Evolutionary conservation across 2,797 vertebrate genomes (phyloP).

Genomic region (Pelobates cultripes): DNA sequence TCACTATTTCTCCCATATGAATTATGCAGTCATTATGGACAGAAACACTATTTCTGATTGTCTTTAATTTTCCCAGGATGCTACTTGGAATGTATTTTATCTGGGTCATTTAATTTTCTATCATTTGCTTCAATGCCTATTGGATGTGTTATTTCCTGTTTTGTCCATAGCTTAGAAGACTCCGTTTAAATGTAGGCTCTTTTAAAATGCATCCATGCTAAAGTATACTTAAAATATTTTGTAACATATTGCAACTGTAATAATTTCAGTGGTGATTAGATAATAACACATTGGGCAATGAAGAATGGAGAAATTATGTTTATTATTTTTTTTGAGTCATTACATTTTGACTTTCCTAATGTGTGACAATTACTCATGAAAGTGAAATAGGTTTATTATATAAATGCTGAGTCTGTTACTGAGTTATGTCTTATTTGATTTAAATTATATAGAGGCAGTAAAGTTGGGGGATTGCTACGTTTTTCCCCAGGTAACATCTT

Average conservation of each 20-base stretch:
- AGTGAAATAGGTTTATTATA: too few relatives aligned
- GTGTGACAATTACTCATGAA: too few relatives aligned
- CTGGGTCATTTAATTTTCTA: conserved; percentile 17
- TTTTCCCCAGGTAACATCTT: too few relatives aligned
- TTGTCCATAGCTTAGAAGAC: not conserved
- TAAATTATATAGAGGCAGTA: too few relatives aligned
- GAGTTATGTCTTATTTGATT: too few relatives aligned
- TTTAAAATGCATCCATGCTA: not conserved
- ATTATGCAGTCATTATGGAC: not conserved
- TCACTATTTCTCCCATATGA: not conserved
- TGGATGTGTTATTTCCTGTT: not conserved
- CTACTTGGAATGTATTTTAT: not conserved
- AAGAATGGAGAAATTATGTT: not conserved
- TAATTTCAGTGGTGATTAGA: not conserved
- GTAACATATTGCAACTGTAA: not conserved
- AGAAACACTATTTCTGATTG: not conserved
- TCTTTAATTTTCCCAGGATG: not conserved
- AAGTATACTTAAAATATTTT: not conserved
- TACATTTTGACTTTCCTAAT: too few relatives aligned
- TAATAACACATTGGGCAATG: not conserved
- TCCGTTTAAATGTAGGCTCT: not conserved
- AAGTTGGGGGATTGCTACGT: too few relatives aligned
- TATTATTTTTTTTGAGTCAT: too few relatives aligned
- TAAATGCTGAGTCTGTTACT: too few relatives aligned
- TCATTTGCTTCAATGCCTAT: conserved; percentile 13